These are phyloP conservation scores for Polyergus mexicanus DNA, from an alignment of 1,140 invertebrate genomes.

Conservation along the genomic window DNA sequence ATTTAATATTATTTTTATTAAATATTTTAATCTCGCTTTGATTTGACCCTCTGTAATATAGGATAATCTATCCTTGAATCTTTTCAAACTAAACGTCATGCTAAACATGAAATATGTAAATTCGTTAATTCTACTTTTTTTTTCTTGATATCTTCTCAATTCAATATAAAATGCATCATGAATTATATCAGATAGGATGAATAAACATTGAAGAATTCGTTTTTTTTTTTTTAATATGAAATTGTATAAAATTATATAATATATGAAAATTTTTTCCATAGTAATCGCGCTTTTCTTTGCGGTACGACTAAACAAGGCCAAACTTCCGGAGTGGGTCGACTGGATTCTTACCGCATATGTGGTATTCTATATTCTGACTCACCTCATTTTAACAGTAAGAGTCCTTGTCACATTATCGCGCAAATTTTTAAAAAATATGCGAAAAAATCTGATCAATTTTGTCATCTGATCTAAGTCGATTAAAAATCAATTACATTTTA, in stretches of 20 bases:
- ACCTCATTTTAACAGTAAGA: constrained; percentile 96
- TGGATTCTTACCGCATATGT: constrained; percentile 96
- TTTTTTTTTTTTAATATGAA: too few species aligned
- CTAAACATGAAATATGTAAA: too few species aligned
- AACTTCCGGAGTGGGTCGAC: constrained; percentile 94
- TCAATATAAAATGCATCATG: too few species aligned
- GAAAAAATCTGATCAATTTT: background rate
- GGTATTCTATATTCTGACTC: constrained; percentile 94
- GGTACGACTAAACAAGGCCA: constrained; percentile 93
- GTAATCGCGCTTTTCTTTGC: constrained; percentile 98
- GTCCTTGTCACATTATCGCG: constrained; percentile 14
- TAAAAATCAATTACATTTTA: background rate
- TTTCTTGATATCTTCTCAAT: too few species aligned
- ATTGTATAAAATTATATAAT: too few species aligned
- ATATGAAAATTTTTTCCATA: constrained; percentile 87
- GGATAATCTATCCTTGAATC: background rate
- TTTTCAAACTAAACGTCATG: background rate
- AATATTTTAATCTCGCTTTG: background rate
- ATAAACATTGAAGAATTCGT: constrained; percentile 32
- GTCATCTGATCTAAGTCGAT: background rate
- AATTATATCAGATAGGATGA: too few species aligned
- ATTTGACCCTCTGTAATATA: background rate
- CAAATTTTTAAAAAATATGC: background rate
- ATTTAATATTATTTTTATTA: background rate
- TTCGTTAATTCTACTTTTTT: too few species aligned